A percentile compares a stretch with the other conserved stretches of the same genome.
phyloP scores from a whole-genome alignment of 2,797 vertebrate species.

The Cryptoblepharus egeriae region DNA sequence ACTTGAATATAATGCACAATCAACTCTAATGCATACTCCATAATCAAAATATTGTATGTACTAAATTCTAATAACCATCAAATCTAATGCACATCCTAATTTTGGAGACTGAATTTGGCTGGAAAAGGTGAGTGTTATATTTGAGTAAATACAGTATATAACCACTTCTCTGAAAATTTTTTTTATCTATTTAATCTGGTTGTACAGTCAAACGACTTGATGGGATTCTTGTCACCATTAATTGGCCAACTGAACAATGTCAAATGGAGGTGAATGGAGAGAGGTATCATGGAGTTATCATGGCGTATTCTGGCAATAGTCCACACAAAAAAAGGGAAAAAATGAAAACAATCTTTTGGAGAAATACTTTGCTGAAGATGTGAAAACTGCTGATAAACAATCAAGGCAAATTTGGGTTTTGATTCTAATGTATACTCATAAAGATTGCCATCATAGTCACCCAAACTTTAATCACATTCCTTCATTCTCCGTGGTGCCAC shows the following conservation, averaged over 20 bases:
- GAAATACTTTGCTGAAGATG: neutral
- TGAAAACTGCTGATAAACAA: neutral
- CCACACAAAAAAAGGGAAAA: neutral
- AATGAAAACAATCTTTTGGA: neutral
- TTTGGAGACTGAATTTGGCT: too few relatives aligned
- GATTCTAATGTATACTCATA: constrained; percentile 1
- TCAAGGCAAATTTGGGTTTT: neutral
- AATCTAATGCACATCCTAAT: too few relatives aligned
- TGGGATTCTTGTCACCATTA: neutral
- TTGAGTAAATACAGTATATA: too few relatives aligned
- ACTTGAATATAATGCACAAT: too few relatives aligned
- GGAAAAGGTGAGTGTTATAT: too few relatives aligned
- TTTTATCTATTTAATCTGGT: neutral
- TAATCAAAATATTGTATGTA: too few relatives aligned
- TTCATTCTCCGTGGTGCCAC: constrained; percentile 1
- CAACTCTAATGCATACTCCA: too few relatives aligned
- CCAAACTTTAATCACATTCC: constrained; percentile 17
- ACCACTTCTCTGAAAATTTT: neutral
- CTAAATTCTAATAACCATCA: too few relatives aligned
- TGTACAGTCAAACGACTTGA: neutral
- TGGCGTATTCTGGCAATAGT: neutral
- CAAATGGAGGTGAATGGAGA: neutral
- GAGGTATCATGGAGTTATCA: too few relatives aligned
- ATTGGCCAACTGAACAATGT: neutral
- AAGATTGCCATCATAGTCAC: neutral